phyloP scores from a whole-genome alignment of 2,797 vertebrate genomes.

The Staurois parvus region DNA sequence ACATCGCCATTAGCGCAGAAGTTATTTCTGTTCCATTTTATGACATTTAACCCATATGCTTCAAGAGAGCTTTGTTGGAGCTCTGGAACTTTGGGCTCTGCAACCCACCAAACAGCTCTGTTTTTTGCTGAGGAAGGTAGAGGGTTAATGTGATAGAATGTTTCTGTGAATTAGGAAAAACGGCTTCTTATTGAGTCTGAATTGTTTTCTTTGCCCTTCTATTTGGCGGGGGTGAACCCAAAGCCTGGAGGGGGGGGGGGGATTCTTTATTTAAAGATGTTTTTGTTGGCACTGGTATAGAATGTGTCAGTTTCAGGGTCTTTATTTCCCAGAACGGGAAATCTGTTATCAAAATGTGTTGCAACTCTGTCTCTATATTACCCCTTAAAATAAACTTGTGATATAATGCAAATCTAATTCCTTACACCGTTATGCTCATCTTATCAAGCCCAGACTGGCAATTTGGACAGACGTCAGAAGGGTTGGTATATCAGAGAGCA shows the following conservation, averaged over 20 bases:
- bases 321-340: constrained; percentile 86
- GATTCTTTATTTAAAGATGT: constrained; percentile 91
- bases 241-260: constrained; percentile 65
- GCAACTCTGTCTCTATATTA: constrained; percentile 47
- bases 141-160: constrained; percentile 52
- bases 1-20: constrained; percentile 80
- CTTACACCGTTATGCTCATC: too few species aligned
- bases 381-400: constrained; percentile 1
- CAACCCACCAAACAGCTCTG: too few species aligned
- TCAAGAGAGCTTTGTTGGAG: background rate
- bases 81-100: background rate
- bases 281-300: constrained; percentile 90
- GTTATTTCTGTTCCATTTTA: constrained; percentile 85
- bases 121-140: background rate
- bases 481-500: too few species aligned
- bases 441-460: too few species aligned
- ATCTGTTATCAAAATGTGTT: constrained; percentile 54
- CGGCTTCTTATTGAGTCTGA: constrained; percentile 70
- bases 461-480: too few species aligned
- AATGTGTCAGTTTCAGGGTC: constrained; percentile 90
- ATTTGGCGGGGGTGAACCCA: constrained; percentile 60
- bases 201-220: constrained; percentile 60
- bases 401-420: too few species aligned
- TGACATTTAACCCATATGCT: constrained; percentile 68
- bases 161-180: constrained; percentile 44